Evolutionary conservation across 2,113 vertebrate species (phyloP).

Genomic region (Orcinus orca): DNA sequence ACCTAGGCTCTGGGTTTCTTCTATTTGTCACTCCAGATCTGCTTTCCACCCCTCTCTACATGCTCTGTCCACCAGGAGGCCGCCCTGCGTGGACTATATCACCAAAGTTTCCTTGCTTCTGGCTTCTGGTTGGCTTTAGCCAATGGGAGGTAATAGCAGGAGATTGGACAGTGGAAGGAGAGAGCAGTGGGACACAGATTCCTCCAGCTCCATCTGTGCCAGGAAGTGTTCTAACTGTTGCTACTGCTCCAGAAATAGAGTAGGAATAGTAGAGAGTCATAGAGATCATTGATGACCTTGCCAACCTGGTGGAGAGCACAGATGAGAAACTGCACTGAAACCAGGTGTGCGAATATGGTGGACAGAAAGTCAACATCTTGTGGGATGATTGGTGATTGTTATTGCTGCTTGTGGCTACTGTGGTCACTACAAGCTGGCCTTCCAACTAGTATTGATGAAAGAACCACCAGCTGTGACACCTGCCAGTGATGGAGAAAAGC

Average conservation of each 20-base stretch:
- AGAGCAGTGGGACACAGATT: background rate
- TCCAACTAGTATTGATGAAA: background rate
- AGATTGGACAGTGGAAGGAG: background rate
- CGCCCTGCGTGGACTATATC: too few relatives aligned
- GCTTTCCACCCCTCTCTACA: background rate
- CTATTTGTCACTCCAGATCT: background rate
- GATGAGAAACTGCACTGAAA: conserved; percentile 87
- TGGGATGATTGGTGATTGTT: conserved; percentile 68
- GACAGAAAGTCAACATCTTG: conserved; percentile 91
- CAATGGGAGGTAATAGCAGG: background rate
- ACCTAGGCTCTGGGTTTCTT: background rate
- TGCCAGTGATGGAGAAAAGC: background rate
- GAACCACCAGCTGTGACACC: background rate
- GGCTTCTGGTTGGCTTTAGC: background rate
- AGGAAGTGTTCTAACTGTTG: background rate
- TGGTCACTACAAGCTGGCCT: background rate
- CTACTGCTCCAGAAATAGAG: background rate
- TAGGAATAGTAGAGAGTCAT: background rate
- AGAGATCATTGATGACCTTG: conserved; percentile 94
- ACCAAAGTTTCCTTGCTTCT: background rate
- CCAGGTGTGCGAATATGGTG: conserved; percentile 87
- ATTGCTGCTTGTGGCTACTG: background rate
- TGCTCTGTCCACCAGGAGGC: background rate
- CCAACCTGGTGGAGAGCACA: conserved; percentile 92
- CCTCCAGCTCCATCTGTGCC: background rate